Evolutionary conservation across 2,113 vertebrate species (phyloP).

Genomic region (Mirza zaza): DNA sequence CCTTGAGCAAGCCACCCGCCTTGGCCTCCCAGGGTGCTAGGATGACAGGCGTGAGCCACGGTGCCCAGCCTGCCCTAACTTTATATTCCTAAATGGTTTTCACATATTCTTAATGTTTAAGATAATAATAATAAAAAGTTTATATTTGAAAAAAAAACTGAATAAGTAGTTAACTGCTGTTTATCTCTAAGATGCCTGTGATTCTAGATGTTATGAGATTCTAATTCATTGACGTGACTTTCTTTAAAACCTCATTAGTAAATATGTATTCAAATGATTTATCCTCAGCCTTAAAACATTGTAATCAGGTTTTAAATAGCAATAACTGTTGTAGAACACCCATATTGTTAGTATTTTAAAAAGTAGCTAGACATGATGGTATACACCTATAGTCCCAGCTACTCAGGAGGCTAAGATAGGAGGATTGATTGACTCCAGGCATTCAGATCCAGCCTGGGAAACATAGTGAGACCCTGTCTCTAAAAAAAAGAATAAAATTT

Average conservation of each 20-base stretch:
- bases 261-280: conserved; percentile 4
- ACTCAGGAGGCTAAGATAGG: too few species aligned
- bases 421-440: too few species aligned
- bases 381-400: too few species aligned
- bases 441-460: too few species aligned
- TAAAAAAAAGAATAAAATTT: too few species aligned
- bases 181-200: not conserved
- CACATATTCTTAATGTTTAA: conserved; percentile 3
- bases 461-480: too few species aligned
- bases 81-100: conserved; percentile 7
- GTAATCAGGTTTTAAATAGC: not conserved
- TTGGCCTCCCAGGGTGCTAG: too few species aligned
- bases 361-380: too few species aligned
- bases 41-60: too few species aligned
- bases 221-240: not conserved
- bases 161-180: not conserved
- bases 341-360: not conserved
- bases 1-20: too few species aligned
- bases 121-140: not conserved
- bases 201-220: not conserved
- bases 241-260: not conserved
- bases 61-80: not conserved
- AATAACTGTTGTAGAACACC: not conserved
- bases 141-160: not conserved
- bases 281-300: not conserved